Evolutionary conservation across 2,797 vertebrate species (phyloP).

Genomic region (Tinamus major): DNA sequence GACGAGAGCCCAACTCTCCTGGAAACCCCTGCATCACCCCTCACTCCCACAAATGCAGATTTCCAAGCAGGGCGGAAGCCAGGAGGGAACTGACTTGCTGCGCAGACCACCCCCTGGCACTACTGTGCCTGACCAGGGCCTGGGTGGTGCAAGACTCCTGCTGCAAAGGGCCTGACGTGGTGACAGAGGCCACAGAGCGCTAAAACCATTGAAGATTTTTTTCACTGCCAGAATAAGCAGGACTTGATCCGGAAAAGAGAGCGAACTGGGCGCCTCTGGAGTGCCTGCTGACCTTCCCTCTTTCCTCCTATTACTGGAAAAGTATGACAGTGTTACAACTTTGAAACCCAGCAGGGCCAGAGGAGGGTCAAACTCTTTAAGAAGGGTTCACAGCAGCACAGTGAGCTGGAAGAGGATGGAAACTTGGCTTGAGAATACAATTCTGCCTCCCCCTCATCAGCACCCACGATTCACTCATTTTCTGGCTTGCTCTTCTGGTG

Average conservation of each 20-base stretch:
- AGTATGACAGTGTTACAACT: not conserved
- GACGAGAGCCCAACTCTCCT: not conserved
- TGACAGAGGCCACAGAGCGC: accelerated
- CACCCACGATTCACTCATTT: not conserved
- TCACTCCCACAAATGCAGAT: not conserved
- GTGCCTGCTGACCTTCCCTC: not conserved
- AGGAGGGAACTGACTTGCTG: not conserved
- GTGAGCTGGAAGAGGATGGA: not conserved
- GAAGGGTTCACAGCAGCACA: not conserved
- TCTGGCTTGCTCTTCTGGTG: not conserved
- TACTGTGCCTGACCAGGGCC: not conserved
- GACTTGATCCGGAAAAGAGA: not conserved
- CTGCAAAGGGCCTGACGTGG: not conserved
- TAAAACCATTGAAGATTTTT: not conserved
- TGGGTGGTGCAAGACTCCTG: not conserved
- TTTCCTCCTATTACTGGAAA: slow-evolving; percentile 2
- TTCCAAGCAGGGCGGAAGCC: not conserved
- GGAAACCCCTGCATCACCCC: accelerated
- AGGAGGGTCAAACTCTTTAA: not conserved
- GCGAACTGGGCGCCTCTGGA: not conserved
- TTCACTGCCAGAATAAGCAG: not conserved
- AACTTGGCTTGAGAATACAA: slow-evolving; percentile 15
- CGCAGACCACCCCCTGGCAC: not conserved
- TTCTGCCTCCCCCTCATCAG: not conserved
- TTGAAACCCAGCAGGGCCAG: slow-evolving; percentile 1